Evolutionary conservation across 2,888 invertebrate species (phyloP), one percentile per base, ranked within the genome.

Genomic region (Caenorhabditis sp.): DNA sequence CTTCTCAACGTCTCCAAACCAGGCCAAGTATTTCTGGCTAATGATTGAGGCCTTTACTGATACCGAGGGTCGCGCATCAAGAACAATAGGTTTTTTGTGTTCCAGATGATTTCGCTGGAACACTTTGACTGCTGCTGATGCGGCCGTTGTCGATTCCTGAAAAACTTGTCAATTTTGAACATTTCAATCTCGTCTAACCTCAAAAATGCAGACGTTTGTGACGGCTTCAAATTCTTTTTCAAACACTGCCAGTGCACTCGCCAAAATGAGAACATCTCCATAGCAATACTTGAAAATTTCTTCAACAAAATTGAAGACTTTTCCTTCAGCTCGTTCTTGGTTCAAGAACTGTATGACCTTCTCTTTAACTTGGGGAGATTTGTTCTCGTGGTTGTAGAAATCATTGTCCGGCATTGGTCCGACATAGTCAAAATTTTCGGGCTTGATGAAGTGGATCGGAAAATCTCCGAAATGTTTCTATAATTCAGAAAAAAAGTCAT

Each of bases 21-120:
- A 58, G 0, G 56, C 56, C 30, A 58, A 11, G 20, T 43, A 43
- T 15, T 55, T 55, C 15, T 55, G 55, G 15, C 55, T 55, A 1
- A 26, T 2, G 1, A 39, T 17, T 8, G 55, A 55, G 7, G 13
- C 11, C 8, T 39, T 55, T 1, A 17, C n/a, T 9, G 55, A 22
- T 0, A 11, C 55, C 0, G 55, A 24, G 11, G 59, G 59, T 24
- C 32, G 30, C 1, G 59, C 45, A 15, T 59, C 22, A 22, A 22
- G 15, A 2, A 41, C 41, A n/a, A 41, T 41, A 2, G 41, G 41
- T n/a, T 15, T 41, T 2, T 2, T 3, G 13, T 7, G 9, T 7
- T 7, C 3, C 4, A 41, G 9, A 11, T 59, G 59, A 5, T 59
- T 59, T 22, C 59, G 9, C 4, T 30, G 30, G 46, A 59, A 59